A percentile compares a stretch with the other conserved stretches of the same genome.
Evolutionary conservation across 2,888 invertebrate species (phyloP).

Genomic region (Amphipoea oculea): DNA sequence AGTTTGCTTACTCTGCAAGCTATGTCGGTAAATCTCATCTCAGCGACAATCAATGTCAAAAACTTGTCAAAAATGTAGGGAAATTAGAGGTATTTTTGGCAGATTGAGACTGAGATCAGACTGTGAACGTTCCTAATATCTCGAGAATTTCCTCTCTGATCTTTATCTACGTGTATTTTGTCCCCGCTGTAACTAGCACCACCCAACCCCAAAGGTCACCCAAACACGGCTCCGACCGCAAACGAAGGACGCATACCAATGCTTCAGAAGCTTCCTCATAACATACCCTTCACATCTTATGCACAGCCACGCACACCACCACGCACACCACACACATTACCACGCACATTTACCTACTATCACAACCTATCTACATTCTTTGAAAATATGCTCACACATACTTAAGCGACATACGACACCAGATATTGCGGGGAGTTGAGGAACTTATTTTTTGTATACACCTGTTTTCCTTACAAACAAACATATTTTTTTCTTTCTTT

Average conservation of each 20-base stretch:
- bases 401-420: neutral
- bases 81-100: neutral
- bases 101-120: neutral
- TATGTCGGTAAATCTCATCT: neutral
- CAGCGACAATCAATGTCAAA: neutral
- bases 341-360: neutral
- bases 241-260: constrained; percentile 68
- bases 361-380: neutral
- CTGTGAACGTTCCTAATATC: neutral
- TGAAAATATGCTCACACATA: constrained; percentile 9
- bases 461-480: neutral
- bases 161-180: neutral
- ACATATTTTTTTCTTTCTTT: neutral
- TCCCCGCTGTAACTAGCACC: constrained; percentile 37
- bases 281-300: constrained; percentile 53
- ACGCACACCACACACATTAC: neutral
- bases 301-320: constrained; percentile 11
- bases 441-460: neutral
- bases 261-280: constrained; percentile 43
- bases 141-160: neutral
- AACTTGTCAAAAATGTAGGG: neutral
- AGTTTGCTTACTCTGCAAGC: no score
- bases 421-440: neutral
- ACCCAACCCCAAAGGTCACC: constrained; percentile 57
- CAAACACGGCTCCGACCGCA: constrained; percentile 49